Evolutionary conservation across 1,140 invertebrate species (phyloP).

Genomic region (Drosophila pachea): DNA sequence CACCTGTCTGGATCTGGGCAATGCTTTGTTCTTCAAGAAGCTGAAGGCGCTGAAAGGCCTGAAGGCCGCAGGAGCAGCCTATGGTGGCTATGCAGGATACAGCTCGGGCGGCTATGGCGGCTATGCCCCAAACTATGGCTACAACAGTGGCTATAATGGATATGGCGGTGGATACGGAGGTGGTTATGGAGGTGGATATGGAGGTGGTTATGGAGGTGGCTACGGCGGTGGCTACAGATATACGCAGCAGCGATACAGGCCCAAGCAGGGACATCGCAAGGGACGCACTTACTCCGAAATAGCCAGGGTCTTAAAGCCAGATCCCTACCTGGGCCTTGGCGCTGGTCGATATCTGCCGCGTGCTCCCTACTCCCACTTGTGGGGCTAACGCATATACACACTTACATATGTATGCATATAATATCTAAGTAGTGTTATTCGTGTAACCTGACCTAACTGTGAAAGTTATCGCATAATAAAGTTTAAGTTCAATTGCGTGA

Average conservation of each 20-base stretch:
- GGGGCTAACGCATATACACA: slow-evolving; percentile 35
- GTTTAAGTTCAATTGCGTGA: background rate
- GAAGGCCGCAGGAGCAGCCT: background rate
- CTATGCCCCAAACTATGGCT: background rate
- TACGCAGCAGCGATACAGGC: background rate
- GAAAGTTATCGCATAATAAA: background rate
- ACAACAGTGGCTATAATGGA: background rate
- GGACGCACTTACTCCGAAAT: slow-evolving; percentile 64
- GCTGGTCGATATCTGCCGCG: slow-evolving; percentile 45
- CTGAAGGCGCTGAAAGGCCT: slow-evolving; percentile 34
- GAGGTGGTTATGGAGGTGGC: slow-evolving; percentile 2
- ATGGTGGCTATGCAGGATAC: slow-evolving; percentile 13
- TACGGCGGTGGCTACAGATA: slow-evolving; percentile 26
- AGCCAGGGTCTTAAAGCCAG: slow-evolving; percentile 40
- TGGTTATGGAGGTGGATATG: slow-evolving; percentile 5
- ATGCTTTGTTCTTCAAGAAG: slow-evolving; percentile 54
- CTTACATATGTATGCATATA: background rate
- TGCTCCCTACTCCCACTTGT: slow-evolving; percentile 33
- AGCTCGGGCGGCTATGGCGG: background rate
- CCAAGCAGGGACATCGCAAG: slow-evolving; percentile 33
- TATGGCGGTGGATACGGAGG: slow-evolving; percentile 10
- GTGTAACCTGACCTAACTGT: too few relatives aligned
- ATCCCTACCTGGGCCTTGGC: slow-evolving; percentile 51
- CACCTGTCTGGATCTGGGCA: slow-evolving; percentile 37
- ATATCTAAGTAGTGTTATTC: background rate